Evolutionary conservation across 2,797 vertebrate genomes (phyloP).

Genomic region (Brachyalestes nurse): DNA sequence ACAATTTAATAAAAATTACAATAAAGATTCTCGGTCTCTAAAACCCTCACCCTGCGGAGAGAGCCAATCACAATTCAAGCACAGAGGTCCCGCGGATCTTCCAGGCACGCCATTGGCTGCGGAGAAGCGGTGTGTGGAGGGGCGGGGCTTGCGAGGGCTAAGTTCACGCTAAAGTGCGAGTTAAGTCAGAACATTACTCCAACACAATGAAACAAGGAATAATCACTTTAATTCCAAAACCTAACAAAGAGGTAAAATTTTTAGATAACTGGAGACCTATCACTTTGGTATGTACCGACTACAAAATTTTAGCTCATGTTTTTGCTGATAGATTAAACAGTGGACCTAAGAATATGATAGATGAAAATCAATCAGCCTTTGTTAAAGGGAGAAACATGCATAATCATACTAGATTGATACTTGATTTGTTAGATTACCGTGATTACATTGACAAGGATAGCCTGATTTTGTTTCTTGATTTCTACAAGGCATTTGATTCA

Average conservation of each 20-base stretch:
- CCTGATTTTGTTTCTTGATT: not conserved
- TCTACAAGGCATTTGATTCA: not conserved
- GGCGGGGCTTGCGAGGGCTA: too few species aligned
- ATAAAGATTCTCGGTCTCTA: too few species aligned
- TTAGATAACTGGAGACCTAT: constrained; percentile 10
- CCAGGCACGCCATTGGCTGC: too few species aligned
- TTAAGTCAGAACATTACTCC: too few species aligned
- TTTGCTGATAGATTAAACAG: constrained; percentile 47
- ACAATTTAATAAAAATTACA: too few species aligned
- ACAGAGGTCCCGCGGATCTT: too few species aligned
- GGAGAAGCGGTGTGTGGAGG: too few species aligned
- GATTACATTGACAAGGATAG: not conserved
- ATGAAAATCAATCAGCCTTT: too few species aligned
- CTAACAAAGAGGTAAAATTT: constrained; percentile 6
- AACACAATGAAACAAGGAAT: not conserved
- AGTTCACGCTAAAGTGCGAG: too few species aligned
- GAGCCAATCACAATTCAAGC: too few species aligned
- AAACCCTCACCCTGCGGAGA: too few species aligned
- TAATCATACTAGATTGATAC: not conserved
- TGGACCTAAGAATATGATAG: too few species aligned
- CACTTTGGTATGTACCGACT: not conserved
- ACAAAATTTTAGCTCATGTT: constrained; percentile 54
- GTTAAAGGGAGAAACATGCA: not conserved
- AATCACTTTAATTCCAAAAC: constrained; percentile 16
- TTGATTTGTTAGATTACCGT: not conserved